These are phyloP conservation scores for Cheilosia soror DNA, from an alignment of 2,888 invertebrate species.

Conservation along the genomic window DNA sequence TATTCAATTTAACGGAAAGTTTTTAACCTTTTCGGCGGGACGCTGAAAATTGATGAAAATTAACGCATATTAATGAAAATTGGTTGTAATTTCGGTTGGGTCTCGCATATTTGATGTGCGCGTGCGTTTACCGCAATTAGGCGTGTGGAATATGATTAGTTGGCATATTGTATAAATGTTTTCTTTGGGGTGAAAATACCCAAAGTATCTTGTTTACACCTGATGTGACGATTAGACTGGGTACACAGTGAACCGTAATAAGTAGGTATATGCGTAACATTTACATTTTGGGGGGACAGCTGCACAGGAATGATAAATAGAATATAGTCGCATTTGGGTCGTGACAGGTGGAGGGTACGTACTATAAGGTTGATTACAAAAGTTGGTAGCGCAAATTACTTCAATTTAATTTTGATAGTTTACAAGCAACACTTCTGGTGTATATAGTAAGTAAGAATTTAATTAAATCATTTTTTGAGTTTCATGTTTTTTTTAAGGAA, in stretches of 20 bases:
- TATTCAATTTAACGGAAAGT: conserved; percentile 17
- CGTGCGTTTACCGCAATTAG: conserved; percentile 37
- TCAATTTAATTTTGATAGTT: neutral
- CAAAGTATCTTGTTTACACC: conserved; percentile 39
- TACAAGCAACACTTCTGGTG: neutral
- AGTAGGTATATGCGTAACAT: conserved; percentile 2
- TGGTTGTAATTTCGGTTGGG: conserved; percentile 30
- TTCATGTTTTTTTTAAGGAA: no score
- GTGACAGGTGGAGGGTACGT: no score
- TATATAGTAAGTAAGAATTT: neutral
- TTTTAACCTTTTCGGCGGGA: conserved; percentile 2
- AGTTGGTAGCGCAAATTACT: neutral
- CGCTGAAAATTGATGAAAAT: neutral
- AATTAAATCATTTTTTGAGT: no score
- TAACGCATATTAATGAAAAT: conserved; percentile 44
- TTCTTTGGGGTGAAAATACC: neutral
- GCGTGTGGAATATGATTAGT: conserved; percentile 37
- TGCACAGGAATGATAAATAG: no score
- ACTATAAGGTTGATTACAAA: neutral
- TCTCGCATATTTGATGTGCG: conserved; percentile 30
- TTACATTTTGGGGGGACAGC: neutral
- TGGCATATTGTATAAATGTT: conserved; percentile 6
- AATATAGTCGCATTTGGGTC: no score
- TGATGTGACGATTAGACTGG: conserved; percentile 41
- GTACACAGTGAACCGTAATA: conserved; percentile 8